Evolutionary conservation across 2,113 vertebrate species (phyloP), one percentile per base, ranked within the genome.

Genomic region (Ameiurus melas): DNA sequence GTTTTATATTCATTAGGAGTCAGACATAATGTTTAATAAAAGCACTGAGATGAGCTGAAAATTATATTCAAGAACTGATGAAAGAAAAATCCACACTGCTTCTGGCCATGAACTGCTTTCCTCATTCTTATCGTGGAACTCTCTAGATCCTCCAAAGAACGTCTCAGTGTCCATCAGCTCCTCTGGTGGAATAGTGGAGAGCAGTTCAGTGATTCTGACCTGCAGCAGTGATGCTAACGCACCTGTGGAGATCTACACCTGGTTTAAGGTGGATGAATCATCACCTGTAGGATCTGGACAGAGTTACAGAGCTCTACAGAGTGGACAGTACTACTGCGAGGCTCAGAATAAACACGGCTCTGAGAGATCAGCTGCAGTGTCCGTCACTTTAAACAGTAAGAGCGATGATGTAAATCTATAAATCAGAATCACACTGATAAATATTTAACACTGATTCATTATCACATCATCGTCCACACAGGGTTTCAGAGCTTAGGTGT

Each of bases 251-350:
- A 57, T 0, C 78, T 57, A 57, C 51, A 57, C 13, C 27, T 80
- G 78, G 78, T 80, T 19, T 80, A n/a, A n/a, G n/a, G n/a, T 43
- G 71, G 27, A 75, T 25, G 19, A 80, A 78, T 25, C 12, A 3
- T 80, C n/a, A 75, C 3, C 81, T 83, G 77, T 88, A 33, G 90
- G 79, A 86, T 87, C 39, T 33, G 88, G 39, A 43, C 39, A 4
- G 39, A 43, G n/a, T n/a, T n/a, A 77, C 66, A 78, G 10, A 68
- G 79, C 85, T 16, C 36, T 71, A 77, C 60, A 53, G 79, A 82
- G 66, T 62, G 90, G 86, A 81, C 27, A 5, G 39, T 91, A 83
- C 68, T 87, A 83, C 83, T 91, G 90, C 68, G 77, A 51, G 51
- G 88, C 86, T 77, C 83, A 85, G 68, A 91, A 89, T 83, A 5